These are phyloP conservation scores for Cyrtorhinus lividipennis DNA, from an alignment of 1,140 invertebrate genomes.

Conservation along the genomic window DNA sequence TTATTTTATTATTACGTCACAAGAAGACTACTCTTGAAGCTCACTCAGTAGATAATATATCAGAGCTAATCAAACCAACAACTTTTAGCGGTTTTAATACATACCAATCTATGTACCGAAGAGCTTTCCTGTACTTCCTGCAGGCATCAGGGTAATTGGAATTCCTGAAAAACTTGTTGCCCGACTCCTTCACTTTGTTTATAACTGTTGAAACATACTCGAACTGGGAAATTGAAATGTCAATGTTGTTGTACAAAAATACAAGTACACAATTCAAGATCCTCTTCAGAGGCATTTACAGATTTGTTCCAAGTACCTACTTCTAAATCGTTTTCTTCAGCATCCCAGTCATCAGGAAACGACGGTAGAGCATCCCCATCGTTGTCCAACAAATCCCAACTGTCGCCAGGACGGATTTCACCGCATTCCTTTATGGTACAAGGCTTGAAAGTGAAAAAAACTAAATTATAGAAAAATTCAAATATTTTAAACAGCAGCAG, in stretches of 20 bases:
- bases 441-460: conserved; percentile 18
- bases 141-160: conserved; percentile 43
- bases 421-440: conserved; percentile 57
- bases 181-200: conserved; percentile 49
- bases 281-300: no score
- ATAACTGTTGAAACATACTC: conserved; percentile 31
- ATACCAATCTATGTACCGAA: conserved; percentile 47
- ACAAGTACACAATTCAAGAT: no score
- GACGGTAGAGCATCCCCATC: conserved; percentile 51
- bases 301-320: no score
- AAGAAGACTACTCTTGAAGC: no score
- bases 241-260: conserved; percentile 10
- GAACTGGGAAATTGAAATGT: conserved; percentile 1
- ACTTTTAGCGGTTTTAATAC: no score
- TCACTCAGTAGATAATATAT: no score
- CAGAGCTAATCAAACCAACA: no score
- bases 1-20: no score
- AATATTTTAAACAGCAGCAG: background rate
- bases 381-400: conserved; percentile 52
- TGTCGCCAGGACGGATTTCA: conserved; percentile 41
- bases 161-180: conserved; percentile 49
- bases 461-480: background rate
- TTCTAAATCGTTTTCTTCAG: background rate
- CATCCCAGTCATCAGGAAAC: conserved; percentile 57
- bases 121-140: conserved; percentile 57